These are phyloP conservation scores for Cristatella mucedo DNA, from an alignment of 2,888 invertebrate species.

Conservation along the genomic window DNA sequence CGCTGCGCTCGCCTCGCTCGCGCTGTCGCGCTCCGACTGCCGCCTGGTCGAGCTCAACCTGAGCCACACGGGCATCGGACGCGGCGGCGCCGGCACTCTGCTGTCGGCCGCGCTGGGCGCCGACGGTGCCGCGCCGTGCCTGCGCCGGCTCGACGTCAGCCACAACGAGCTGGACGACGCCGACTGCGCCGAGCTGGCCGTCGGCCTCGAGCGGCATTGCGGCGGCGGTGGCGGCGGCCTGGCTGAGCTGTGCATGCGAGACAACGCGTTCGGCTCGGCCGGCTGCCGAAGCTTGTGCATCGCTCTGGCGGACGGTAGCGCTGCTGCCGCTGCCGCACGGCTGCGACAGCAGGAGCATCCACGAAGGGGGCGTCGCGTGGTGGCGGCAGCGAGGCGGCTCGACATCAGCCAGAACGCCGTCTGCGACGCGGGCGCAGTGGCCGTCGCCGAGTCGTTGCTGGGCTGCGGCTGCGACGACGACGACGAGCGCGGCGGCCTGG, in stretches of 20 bases:
- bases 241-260: background rate
- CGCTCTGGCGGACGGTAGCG: no score
- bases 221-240: constrained; percentile 1
- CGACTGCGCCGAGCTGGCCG: constrained; percentile 1
- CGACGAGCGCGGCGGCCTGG: background rate
- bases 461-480: background rate
- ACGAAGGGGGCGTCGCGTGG: no score
- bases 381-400: background rate
- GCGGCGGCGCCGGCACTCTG: background rate
- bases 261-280: background rate
- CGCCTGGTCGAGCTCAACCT: background rate
- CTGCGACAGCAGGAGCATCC: no score
- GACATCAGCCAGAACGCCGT: constrained; percentile 1
- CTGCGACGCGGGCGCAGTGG: background rate
- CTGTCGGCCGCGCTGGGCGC: background rate
- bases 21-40: background rate
- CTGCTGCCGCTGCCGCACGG: no score
- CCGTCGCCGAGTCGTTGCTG: no score
- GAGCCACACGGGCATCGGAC: background rate
- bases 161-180: constrained; percentile 5
- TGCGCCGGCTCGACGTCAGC: constrained; percentile 7
- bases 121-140: no score
- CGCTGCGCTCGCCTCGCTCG: constrained; percentile 1
- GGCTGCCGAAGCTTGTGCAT: background rate
- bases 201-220: background rate